A percentile compares a stretch with the other conserved stretches of the same genome.
These are phyloP conservation scores for Tipula unca DNA, from an alignment of 2,888 invertebrate species.

Conservation along the genomic window DNA sequence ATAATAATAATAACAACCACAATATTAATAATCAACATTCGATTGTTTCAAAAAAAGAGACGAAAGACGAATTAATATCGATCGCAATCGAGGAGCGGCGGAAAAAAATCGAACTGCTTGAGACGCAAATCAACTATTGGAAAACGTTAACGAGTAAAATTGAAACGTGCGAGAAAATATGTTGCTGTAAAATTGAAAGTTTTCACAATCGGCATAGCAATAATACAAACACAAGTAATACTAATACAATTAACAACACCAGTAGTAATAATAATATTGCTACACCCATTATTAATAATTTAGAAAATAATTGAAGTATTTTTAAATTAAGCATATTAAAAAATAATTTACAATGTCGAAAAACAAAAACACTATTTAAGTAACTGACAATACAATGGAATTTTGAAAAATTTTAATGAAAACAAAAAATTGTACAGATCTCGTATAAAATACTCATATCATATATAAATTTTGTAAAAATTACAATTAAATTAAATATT, in stretches of 20 bases:
- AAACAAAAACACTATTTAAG: not conserved
- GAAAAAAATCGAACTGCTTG: constrained; percentile 37
- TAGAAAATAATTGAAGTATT: not conserved
- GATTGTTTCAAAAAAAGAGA: not conserved
- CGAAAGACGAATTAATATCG: constrained; percentile 29
- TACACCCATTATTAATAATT: not conserved
- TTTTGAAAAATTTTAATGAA: constrained; percentile 4
- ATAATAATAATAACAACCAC: not conserved
- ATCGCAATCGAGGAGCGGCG: constrained; percentile 39
- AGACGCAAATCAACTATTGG: constrained; percentile 41
- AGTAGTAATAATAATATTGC: not conserved
- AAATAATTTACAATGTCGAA: not conserved
- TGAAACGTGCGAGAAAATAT: constrained; percentile 26
- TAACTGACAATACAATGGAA: constrained; percentile 14
- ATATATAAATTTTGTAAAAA: constrained; percentile 8
- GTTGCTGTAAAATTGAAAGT: constrained; percentile 16
- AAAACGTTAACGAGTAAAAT: constrained; percentile 38
- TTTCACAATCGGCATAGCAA: constrained; percentile 16
- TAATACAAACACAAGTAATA: not conserved
- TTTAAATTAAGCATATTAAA: not conserved
- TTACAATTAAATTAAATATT: not conserved
- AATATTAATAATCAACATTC: constrained; percentile 9
- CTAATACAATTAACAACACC: not conserved
- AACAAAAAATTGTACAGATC: not conserved
- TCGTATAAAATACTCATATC: constrained; percentile 14